Base-by-base conservation (phyloP, 2,797 vertebrate genomes). In the Gadopsis marmoratus region DNA sequence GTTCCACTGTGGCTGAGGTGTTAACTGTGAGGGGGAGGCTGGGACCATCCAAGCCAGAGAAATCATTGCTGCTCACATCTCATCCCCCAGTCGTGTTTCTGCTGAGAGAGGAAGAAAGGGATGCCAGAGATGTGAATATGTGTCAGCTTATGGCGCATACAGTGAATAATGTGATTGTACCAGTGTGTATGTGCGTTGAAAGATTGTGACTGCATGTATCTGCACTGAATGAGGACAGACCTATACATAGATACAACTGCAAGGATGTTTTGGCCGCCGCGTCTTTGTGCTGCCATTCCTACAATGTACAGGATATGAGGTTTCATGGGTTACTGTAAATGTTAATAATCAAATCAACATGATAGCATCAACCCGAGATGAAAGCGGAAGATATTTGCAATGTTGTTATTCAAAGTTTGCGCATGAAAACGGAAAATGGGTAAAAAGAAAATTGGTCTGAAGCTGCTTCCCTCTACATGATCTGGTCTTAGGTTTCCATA, bases 91-190 rank as follows among this genome's bases (percentile, higher is more conserved):
- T 74, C 45, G 63, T 26, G 61, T 82, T 91, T 92, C 85, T 89
- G 78, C 87, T 89, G 87, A 90, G 84, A 81, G 84, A 62, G 81
- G 83, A 76, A 76, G 88, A 90, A 82, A 79, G 26, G 58, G 47
- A 11, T 1, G 51, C 66, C 74, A 74, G 75, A 80, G 73, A 89
- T 81, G 86, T 80, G 87, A 92, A 80, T 74, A 74, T 85, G 72
- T 89, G 84, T 89, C 86, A 86, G 62, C 64, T 85, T 86, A 83
- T 78, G 45, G 58, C 76, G 81, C 87, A 58, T 79, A 31, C 37
- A 81, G 87, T 85, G 81, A 87, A 90, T 84, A 90, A 85, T 89
- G 74, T 39, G 77, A 89, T 79, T 84, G 70, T 78, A 74, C 39
- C 55, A 78, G 71, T 59, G 60, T 63, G 26, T 64, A 50, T 72